Evolutionary conservation across 2,797 vertebrate genomes (phyloP).

Genomic region (Anguilla marmorata): DNA sequence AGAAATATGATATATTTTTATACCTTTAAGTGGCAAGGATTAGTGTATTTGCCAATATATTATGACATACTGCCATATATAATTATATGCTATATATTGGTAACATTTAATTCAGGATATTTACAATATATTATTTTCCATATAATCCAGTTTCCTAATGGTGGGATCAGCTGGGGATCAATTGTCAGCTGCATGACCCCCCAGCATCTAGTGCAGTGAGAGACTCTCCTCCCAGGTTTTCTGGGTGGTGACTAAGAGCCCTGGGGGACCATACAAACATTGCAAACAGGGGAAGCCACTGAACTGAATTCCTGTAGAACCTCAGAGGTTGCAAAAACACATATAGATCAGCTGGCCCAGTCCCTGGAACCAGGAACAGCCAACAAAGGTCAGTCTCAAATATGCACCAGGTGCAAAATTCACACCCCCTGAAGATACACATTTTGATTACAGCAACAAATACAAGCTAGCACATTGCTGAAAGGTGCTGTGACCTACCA

Average conservation of each 20-base stretch:
- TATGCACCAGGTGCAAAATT: background rate
- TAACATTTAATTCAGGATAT: too few relatives aligned
- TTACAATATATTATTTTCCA: too few relatives aligned
- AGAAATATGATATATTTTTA: too few relatives aligned
- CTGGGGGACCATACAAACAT: background rate
- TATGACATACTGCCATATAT: too few relatives aligned
- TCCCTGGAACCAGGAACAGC: background rate
- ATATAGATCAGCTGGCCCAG: background rate
- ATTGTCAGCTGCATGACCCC: background rate
- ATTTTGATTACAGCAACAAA: background rate
- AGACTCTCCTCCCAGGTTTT: background rate
- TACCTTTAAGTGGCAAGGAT: too few relatives aligned
- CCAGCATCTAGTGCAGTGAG: background rate
- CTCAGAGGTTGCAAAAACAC: background rate
- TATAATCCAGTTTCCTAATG: too few relatives aligned
- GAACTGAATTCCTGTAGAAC: background rate
- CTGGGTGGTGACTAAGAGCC: background rate
- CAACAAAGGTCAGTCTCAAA: background rate
- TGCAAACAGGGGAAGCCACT: background rate
- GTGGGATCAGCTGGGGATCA: background rate
- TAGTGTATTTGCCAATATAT: too few relatives aligned
- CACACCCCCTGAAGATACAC: background rate
- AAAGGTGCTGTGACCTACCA: background rate
- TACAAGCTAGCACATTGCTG: background rate
- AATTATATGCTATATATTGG: too few relatives aligned